A percentile compares a stretch with the other conserved stretches of the same genome.
Evolutionary conservation across 1,140 invertebrate genomes (phyloP).

Genomic region (Diploscapter pachys): DNA sequence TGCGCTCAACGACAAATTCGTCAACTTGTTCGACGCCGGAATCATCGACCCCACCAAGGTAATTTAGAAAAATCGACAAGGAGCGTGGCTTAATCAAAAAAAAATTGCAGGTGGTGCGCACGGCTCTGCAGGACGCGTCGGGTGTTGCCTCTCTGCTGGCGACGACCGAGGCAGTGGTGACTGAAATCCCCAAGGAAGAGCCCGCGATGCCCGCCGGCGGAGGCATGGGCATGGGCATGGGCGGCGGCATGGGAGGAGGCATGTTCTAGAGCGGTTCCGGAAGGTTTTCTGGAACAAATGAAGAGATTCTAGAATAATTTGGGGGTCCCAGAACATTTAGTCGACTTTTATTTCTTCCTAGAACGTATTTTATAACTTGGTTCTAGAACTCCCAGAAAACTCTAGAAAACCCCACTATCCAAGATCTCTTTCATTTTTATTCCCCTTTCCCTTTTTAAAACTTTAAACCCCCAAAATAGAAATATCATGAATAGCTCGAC

Average conservation of each 20-base stretch:
- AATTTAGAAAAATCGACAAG: neutral
- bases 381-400: no score
- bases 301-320: no score
- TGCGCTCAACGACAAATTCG: constrained; percentile 87
- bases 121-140: constrained; percentile 91
- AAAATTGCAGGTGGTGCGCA: constrained; percentile 69
- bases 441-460: no score
- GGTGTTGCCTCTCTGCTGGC: constrained; percentile 94
- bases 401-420: no score
- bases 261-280: constrained; percentile 22
- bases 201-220: constrained; percentile 67
- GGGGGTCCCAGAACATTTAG: no score
- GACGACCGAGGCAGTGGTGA: constrained; percentile 92
- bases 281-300: no score
- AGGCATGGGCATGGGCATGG: constrained; percentile 67
- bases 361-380: no score
- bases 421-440: no score
- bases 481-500: no score
- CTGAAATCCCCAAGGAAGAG: constrained; percentile 91
- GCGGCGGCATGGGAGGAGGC: constrained; percentile 67
- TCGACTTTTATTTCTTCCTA: no score
- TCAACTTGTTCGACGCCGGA: constrained; percentile 92
- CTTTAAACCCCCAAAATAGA: no score
- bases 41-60: constrained; percentile 99
- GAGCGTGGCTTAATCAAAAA: no score